A percentile compares a stretch with the other conserved stretches of the same genome.
Evolutionary conservation across 2,797 vertebrate genomes (phyloP).

Genomic region (Pelodytes ibericus): DNA sequence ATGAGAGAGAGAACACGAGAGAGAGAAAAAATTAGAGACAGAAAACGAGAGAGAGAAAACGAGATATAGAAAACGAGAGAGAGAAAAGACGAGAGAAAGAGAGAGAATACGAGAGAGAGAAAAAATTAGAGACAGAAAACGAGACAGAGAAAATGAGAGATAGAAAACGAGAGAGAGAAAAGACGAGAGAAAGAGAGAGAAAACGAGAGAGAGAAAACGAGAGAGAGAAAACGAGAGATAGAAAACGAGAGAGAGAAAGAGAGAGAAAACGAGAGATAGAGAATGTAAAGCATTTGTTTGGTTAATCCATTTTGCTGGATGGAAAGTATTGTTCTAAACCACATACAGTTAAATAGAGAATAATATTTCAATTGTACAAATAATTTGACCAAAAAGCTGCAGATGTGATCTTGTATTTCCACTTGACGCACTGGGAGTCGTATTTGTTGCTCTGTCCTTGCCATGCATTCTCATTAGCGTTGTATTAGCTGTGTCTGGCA

Average conservation of each 20-base stretch:
- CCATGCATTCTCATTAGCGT: constrained; percentile 8
- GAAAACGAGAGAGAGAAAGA: constrained; percentile 6
- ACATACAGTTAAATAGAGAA: constrained; percentile 9
- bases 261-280: too few species aligned
- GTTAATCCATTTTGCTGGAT: constrained; percentile 14
- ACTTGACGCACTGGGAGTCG: constrained; percentile 6
- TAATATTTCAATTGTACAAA: constrained; percentile 11
- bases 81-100: too few species aligned
- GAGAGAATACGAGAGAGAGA: background rate
- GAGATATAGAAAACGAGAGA: constrained; percentile 13
- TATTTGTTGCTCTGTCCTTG: constrained; percentile 47
- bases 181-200: background rate
- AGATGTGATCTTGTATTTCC: constrained; percentile 17
- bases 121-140: background rate
- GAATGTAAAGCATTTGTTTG: constrained; percentile 14
- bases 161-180: too few species aligned
- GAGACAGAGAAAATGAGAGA: background rate
- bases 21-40: background rate
- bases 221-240: background rate
- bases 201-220: constrained; percentile 4
- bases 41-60: background rate
- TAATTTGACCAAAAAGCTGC: constrained; percentile 13
- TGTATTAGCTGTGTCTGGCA: constrained; percentile 38
- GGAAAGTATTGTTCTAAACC: background rate
- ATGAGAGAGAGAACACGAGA: background rate